Evolutionary conservation across 2,888 invertebrate genomes (phyloP).

Genomic region (Drosophila ustulata): DNA sequence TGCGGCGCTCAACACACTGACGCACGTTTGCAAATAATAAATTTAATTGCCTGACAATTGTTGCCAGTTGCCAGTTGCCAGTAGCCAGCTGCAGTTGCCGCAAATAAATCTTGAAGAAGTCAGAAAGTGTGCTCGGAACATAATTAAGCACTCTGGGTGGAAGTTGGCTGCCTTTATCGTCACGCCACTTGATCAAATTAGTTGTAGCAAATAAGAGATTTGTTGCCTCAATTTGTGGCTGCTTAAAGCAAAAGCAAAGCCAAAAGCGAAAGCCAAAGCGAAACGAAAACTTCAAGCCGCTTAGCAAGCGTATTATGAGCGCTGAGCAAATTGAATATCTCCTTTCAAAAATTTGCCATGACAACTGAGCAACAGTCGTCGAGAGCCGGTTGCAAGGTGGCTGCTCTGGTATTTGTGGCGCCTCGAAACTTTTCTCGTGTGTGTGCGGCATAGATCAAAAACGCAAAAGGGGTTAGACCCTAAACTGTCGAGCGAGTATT

Average conservation of each 20-base stretch:
- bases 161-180: background rate
- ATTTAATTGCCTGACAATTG: conserved; percentile 56
- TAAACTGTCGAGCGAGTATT: conserved; percentile 27
- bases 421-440: conserved; percentile 50
- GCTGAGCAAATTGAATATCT: conserved; percentile 64
- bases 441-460: conserved; percentile 61
- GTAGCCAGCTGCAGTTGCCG: conserved; percentile 12
- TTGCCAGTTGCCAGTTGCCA: background rate
- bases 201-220: conserved; percentile 26
- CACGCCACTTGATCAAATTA: conserved; percentile 38
- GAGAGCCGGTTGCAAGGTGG: background rate
- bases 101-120: conserved; percentile 28
- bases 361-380: conserved; percentile 50
- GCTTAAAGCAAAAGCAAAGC: conserved; percentile 34
- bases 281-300: conserved; percentile 55
- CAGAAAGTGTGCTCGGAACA: conserved; percentile 20
- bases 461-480: conserved; percentile 54
- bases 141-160: conserved; percentile 17
- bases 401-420: conserved; percentile 47
- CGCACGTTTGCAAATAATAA: conserved; percentile 47
- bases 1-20: background rate
- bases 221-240: conserved; percentile 57
- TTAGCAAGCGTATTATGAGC: conserved; percentile 43
- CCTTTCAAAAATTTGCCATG: conserved; percentile 44
- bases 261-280: conserved; percentile 2